Evolutionary conservation across 2,113 vertebrate species (phyloP), one percentile per base, ranked within the genome.

Genomic region (Catagonus wagneri): DNA sequence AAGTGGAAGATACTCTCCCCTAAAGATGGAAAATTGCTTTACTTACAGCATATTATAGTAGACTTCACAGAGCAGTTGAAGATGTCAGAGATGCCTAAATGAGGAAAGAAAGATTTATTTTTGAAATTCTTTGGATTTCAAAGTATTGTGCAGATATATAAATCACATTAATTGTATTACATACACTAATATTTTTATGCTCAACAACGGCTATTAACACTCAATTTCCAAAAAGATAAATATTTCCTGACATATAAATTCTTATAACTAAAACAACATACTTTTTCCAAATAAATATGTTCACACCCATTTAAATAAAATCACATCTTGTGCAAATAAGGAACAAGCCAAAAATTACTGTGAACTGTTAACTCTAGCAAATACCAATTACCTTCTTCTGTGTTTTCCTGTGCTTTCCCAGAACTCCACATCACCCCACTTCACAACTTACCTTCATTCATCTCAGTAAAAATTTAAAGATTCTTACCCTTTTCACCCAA

Each of bases 231-330:
- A 50, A 83, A 92, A 29, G 17, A 76, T 44, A 54, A 2, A 32
- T 36, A 61, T 86, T 79, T 86, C 7, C 68, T 71, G 25, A 83
- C 34, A 20, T 32, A 44, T 81, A 80, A 52, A 20, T 74, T 83
- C 10, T 58, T 86, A 50, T 27, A 80, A 87, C 4, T 54, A 6
- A 27, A 69, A 68, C 36, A 87, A 36, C 2, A 83, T 9, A 58
- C 2, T 65, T 89, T 96, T 83, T 63, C 32, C 75, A 89, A 72
- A 44, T 87, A 96, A 65, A 58, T 54, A 39, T 29, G 69, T 14
- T 87, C 32, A 63, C 16, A 50, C 68, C 50, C 81, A 88, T 32
- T 65, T 65, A 90, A 84, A 54, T 86, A 92, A 90, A 96, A 84
- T 90, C 3, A 34, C 54, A n/a, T 23, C 27, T 81, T 44, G 85